Evolutionary conservation across 2,888 invertebrate species (phyloP).

Genomic region (Onchidella celtica): DNA sequence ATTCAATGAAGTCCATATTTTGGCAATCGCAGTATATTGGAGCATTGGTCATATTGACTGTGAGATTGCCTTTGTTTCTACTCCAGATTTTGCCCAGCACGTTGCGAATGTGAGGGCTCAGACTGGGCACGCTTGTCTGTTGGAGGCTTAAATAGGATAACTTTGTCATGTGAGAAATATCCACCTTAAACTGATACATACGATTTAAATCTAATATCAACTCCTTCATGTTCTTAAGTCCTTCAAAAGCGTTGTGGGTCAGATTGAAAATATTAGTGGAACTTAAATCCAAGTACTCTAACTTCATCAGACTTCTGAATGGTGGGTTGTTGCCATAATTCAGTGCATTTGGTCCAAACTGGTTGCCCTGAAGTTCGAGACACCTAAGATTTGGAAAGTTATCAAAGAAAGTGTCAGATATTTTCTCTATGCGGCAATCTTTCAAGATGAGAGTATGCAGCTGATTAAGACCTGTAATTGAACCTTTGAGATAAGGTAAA

Average conservation of each 20-base stretch:
- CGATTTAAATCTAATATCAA: neutral
- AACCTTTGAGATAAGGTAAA: conserved; percentile 4
- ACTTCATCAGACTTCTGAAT: neutral
- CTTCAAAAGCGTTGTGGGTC: neutral
- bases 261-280: neutral
- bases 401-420: conserved; percentile 17
- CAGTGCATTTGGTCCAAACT: neutral
- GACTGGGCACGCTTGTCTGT: neutral
- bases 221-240: conserved; percentile 19
- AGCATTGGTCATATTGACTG: conserved; percentile 19
- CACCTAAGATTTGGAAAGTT: neutral
- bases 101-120: neutral
- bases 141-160: conserved; percentile 15
- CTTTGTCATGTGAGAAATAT: conserved; percentile 24
- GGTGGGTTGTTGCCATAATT: neutral
- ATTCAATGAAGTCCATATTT: conserved; percentile 25
- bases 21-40: conserved; percentile 26
- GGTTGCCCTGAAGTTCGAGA: conserved; percentile 15
- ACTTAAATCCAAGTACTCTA: conserved; percentile 21
- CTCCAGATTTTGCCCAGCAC: neutral
- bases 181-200: conserved; percentile 18
- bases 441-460: conserved; percentile 2
- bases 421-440: neutral
- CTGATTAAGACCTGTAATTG: conserved; percentile 12
- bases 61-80: neutral